phyloP scores from a whole-genome alignment of 2,797 vertebrate species.

The Chaunax sp. region DNA sequence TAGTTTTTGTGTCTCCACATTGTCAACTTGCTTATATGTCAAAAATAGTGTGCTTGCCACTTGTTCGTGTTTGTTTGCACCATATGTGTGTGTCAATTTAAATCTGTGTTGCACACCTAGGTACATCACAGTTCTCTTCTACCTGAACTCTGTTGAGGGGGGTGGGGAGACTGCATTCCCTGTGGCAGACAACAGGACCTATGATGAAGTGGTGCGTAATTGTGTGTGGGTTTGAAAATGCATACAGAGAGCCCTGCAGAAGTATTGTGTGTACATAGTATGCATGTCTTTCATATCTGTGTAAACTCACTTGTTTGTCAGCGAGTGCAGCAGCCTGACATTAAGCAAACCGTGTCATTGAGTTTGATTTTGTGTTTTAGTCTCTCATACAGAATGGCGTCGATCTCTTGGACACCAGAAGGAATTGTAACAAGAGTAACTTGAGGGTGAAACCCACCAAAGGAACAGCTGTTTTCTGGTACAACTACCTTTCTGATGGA shows the following conservation, averaged over 20 bases:
- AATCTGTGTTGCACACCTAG: constrained; percentile 84
- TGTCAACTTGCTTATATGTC: constrained; percentile 2
- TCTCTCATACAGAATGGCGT: constrained; percentile 95
- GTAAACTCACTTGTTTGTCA: constrained; percentile 57
- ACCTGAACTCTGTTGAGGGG: constrained; percentile 97
- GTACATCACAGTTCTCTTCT: constrained; percentile 98
- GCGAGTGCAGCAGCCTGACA: constrained; percentile 16
- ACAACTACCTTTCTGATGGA: constrained; percentile 98
- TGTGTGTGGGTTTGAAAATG: constrained; percentile 54
- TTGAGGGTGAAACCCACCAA: constrained; percentile 93
- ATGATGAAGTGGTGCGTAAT: constrained; percentile 94
- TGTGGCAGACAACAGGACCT: constrained; percentile 98
- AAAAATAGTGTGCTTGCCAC: constrained; percentile 23
- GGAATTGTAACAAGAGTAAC: constrained; percentile 96
- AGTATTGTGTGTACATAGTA: constrained; percentile 55
- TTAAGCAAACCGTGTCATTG: constrained; percentile 7
- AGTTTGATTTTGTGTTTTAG: constrained; percentile 76
- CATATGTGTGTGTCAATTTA: constrained; percentile 66
- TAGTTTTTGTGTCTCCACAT: constrained; percentile 31
- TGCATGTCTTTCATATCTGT: constrained; percentile 59
- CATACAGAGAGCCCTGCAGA: constrained; percentile 35
- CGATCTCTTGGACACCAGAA: constrained; percentile 96
- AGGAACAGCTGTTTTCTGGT: constrained; percentile 98
- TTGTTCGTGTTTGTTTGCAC: constrained; percentile 41
- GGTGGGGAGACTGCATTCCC: constrained; percentile 98